Percentiles rank a stretch among this genome's conserved stretches.
Conservation (phyloP, 2,888 invertebrate species). For the Linyphia triangularis region DNA sequence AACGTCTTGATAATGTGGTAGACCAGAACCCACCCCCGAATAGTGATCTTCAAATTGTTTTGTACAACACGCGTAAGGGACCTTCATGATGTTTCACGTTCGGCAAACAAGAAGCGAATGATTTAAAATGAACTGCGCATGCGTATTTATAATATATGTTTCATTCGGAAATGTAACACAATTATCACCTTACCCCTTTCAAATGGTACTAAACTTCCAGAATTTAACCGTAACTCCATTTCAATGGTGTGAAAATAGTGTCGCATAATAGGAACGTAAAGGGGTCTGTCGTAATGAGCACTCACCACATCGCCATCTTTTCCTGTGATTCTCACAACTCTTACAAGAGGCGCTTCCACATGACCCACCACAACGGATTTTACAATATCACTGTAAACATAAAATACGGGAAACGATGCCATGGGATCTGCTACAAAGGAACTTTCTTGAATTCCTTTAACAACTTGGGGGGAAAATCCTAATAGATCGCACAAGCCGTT, state of each 20-base stretch:
- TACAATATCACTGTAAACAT: constrained; percentile 77
- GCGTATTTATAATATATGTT: constrained; percentile 41
- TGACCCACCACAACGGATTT: constrained; percentile 77
- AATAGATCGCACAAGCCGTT: background rate
- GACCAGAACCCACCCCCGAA: constrained; percentile 23
- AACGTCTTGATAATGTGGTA: constrained; percentile 35
- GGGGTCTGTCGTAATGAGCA: constrained; percentile 29
- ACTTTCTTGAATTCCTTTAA: background rate
- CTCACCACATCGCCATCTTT: constrained; percentile 31
- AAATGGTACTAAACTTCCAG: constrained; percentile 22
- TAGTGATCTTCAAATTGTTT: constrained; percentile 51
- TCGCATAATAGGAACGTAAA: constrained; percentile 28
- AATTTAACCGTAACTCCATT: constrained; percentile 29
- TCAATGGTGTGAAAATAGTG: constrained; percentile 47
- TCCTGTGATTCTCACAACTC: constrained; percentile 76
- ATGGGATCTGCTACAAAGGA: constrained; percentile 14
- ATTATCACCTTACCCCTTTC: constrained; percentile 30
- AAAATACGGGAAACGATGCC: constrained; percentile 47
- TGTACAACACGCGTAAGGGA: constrained; percentile 28
- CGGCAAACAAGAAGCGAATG: background rate
- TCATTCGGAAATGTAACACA: constrained; percentile 34
- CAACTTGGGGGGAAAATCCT: background rate
- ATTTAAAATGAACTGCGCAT: background rate
- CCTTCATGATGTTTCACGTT: background rate
- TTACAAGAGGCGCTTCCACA: constrained; percentile 76